A percentile compares a stretch with the other conserved stretches of the same genome.
Evolutionary conservation across 2,113 vertebrate species (phyloP).

Genomic region (sheep (Ovis aries)): DNA sequence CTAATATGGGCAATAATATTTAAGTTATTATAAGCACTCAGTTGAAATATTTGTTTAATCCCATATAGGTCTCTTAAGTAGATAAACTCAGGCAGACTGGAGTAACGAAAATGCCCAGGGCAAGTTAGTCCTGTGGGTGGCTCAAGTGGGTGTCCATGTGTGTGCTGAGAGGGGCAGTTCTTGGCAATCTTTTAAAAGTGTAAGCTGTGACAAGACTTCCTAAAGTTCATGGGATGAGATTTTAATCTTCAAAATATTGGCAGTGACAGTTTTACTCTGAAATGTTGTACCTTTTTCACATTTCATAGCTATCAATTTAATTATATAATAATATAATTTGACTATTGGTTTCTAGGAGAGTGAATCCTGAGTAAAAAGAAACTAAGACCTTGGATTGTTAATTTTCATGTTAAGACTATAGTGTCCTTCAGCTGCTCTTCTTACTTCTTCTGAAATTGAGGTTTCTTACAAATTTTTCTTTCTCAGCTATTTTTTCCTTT

Average conservation of each 20-base stretch:
- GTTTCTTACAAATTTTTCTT: not conserved
- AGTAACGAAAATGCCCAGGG: not conserved
- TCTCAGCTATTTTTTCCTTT: not conserved
- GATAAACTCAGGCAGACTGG: not conserved
- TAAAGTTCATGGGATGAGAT: not conserved
- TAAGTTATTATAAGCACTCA: conserved; percentile 20
- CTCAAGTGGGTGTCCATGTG: not conserved
- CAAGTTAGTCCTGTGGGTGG: not conserved
- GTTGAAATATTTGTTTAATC: conserved; percentile 40
- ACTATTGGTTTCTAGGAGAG: not conserved
- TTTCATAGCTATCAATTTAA: not conserved
- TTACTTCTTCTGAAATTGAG: not conserved
- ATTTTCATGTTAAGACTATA: not conserved
- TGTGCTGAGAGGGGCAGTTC: not conserved
- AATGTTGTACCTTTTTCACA: not conserved
- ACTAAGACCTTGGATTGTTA: not conserved
- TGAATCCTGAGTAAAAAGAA: not conserved
- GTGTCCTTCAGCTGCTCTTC: not conserved
- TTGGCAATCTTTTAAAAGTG: not conserved
- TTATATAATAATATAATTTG: conserved; percentile 2
- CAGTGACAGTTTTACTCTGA: not conserved
- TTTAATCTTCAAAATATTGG: conserved; percentile 30
- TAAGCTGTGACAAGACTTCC: not conserved
- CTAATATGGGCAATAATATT: not conserved
- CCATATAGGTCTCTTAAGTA: not conserved